Percentiles rank a stretch among this genome's conserved stretches.
Evolutionary conservation across 2,888 invertebrate genomes (phyloP).

Genomic region (Schrankia costaestrigalis): DNA sequence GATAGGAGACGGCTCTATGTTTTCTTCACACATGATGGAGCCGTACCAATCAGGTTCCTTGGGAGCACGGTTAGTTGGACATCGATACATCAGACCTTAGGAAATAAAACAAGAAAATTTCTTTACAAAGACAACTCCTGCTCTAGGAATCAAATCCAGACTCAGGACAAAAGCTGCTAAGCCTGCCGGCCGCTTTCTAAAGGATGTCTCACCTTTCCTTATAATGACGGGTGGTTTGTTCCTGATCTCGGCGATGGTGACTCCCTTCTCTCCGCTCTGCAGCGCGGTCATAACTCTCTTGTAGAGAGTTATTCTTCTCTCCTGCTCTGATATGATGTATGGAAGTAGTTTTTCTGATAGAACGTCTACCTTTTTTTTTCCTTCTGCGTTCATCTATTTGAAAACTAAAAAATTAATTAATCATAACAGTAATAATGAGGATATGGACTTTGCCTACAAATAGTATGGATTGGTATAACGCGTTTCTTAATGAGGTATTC

Average conservation of each 20-base stretch:
- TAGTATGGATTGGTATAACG: too few relatives aligned
- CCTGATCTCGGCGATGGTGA: constrained; percentile 67
- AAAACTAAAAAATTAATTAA: too few relatives aligned
- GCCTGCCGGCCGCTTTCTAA: too few relatives aligned
- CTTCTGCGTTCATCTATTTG: constrained; percentile 67
- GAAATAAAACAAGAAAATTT: too few relatives aligned
- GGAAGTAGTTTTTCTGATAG: constrained; percentile 69
- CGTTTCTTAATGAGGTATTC: too few relatives aligned
- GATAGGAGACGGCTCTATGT: constrained; percentile 54
- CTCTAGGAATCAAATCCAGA: too few relatives aligned
- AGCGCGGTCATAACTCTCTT: constrained; percentile 70
- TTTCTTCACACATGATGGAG: constrained; percentile 56
- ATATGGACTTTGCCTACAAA: too few relatives aligned
- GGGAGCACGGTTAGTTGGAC: constrained; percentile 64
- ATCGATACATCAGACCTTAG: constrained; percentile 69
- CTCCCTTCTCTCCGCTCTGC: constrained; percentile 71
- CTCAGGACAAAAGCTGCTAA: too few relatives aligned
- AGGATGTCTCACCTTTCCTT: constrained; percentile 69
- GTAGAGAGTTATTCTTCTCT: constrained; percentile 62
- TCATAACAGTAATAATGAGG: too few relatives aligned
- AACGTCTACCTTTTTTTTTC: constrained; percentile 73
- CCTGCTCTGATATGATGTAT: constrained; percentile 72
- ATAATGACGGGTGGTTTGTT: constrained; percentile 67
- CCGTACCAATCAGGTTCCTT: constrained; percentile 71
- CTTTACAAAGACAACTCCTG: too few relatives aligned